phyloP scores from a whole-genome alignment of 2,797 vertebrate species.

The Sebastes taczanowskii region DNA sequence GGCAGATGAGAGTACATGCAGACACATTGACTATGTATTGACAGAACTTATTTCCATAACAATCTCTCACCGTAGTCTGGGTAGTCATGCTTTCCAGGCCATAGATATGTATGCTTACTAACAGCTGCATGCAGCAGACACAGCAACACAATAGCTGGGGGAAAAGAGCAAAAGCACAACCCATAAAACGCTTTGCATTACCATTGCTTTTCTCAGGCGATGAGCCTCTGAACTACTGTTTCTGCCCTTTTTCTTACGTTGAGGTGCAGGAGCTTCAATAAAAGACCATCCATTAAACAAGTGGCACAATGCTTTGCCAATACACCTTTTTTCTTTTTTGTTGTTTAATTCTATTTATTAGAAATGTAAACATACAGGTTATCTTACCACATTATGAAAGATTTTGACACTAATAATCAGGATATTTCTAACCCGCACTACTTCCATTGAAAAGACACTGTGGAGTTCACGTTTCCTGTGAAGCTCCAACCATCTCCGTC shows the following conservation, averaged over 20 bases:
- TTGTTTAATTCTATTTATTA: not conserved
- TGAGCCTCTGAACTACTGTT: not conserved
- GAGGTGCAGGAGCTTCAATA: not conserved
- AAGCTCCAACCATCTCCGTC: not conserved
- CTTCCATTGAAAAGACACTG: not conserved
- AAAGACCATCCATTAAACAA: not conserved
- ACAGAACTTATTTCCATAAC: not conserved
- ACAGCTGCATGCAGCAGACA: slow-evolving; percentile 65
- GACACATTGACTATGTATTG: not conserved
- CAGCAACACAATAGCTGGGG: slow-evolving; percentile 66
- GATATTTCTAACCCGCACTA: not conserved
- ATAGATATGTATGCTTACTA: accelerated
- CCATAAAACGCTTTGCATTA: not conserved
- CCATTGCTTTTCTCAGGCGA: not conserved
- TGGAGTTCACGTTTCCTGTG: not conserved
- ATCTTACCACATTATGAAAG: not conserved
- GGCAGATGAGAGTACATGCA: not conserved
- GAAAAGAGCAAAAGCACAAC: not conserved
- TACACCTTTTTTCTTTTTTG: not conserved
- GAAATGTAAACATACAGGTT: not conserved
- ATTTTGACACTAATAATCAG: not conserved
- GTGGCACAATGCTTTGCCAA: not conserved
- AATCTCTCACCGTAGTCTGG: slow-evolving; percentile 30
- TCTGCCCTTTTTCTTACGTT: not conserved
- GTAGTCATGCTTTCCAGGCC: not conserved